Evolutionary conservation across 2,797 vertebrate species (phyloP), one percentile per base, ranked within the genome.

Genomic region (Tamandua tetradactyla): DNA sequence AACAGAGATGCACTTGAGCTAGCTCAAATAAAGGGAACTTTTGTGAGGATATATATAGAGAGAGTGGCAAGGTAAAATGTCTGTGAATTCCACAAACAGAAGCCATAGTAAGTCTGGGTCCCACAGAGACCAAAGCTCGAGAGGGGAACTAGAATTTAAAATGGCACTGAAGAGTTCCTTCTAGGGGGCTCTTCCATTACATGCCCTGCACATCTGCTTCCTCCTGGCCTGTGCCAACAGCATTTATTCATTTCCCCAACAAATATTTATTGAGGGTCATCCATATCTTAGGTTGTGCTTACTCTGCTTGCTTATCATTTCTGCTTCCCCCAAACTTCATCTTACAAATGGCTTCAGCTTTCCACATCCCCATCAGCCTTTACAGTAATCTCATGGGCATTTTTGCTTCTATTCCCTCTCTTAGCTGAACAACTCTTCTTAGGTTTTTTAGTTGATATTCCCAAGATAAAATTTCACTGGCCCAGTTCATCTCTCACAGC

Each of bases 381-480:
- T 75, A 47, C 8, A 42, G 30, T n/a, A n/a, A 64, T 64, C 59
- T 61, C 32, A 9, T 47, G 5, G n/a, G n/a, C n/a, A n/a, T 87
- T 72, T 87, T 71, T 23, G 4, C 37, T 87, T 94, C 42, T 23
- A 8, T 89, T 93, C 32, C 42, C n/a, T 74, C n/a, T 71, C 20
- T 75, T 91, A 91, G 22, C 55, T 71, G 32, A 20, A 79, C n/a
- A 91, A 35, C 66, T 75, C 59, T 83, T 75, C 81, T 57, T 68
- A 55, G 64, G 23, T 47, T 83, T 66, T 69, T 37, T 52, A 76
- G 22, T 3, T 71, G 57, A 78, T 86, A 82, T n/a, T 85, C 20
- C 68, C 78, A 86, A 88, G 57, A 86, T 37, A 93, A 96, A 79
- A 55, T 95, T 62, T 93, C 91, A 30, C 25, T 37, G 18, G 35